Evolutionary conservation across 2,113 vertebrate genomes (phyloP), one percentile per base, ranked within the genome.

Genomic region (Gavialis gangeticus): DNA sequence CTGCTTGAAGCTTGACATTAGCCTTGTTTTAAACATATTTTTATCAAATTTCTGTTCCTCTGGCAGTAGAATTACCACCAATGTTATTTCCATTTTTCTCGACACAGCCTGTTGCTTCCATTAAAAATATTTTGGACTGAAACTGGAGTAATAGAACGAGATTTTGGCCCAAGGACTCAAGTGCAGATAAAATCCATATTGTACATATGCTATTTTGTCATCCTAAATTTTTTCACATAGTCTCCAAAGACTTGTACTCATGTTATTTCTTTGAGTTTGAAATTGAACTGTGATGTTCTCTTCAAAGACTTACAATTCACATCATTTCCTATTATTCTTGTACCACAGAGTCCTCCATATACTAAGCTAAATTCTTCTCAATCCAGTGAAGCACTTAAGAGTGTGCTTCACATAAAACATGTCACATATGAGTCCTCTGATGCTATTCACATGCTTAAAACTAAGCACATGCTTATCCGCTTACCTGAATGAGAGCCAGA

Each of bases 241-340:
- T 62, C 88, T 76, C 66, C 54, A 57, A 27, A 81, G 5, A 76
- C 84, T 30, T 71, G 82, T 57, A 94, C 81, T 82, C 17, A 1
- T 1, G 0, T 73, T 85, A 67, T 93, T 95, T 80, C 75, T 75
- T 84, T 30, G 64, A 91, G 79, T 73, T 79, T 60, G 54, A 89
- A 92, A 91, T 21, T 75, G 85, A 92, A 94, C 83, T 80, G 75
- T n/a, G 58, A 80, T 85, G 62, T 85, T 92, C 62, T 34, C 92
- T 94, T 90, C 24, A 57, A 84, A 92, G 87, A 75, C 79, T 66
- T 10, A 8, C 57, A 2, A 79, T 91, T 84, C 89, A 75, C 76
- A 95, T 92, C 88, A 94, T 87, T 95, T 86, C 76, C 88, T 59
- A 82, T 88, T 94, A 94, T 79, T 94, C 85, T 37, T 92, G 27